Evolutionary conservation across 2,797 vertebrate species (phyloP), one percentile per base, ranked within the genome.

Genomic region (Acipenser oxyrinchus): DNA sequence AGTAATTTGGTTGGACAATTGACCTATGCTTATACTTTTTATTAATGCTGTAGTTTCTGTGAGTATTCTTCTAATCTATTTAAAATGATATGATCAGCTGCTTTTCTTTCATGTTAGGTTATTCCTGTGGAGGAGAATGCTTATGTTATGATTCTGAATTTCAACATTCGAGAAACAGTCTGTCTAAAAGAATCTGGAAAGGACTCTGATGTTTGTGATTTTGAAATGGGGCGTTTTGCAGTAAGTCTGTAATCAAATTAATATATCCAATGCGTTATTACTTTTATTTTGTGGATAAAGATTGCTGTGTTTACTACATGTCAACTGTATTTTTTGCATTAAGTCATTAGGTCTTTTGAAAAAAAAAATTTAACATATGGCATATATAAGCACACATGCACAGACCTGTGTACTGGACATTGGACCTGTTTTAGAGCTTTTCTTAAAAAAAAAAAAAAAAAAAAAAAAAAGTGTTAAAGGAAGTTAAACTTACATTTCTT

Each of bases 111-210:
- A 10, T 7, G n/a, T 67, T 70, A 88, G 86, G 76, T 84, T 15
- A 48, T 81, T 48, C 76, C 75, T 0, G 0, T 73, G 10, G 82
- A 76, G 61, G 11, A 48, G 66, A 70, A 81, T 68, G 73, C 66
- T 0, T 60, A 68, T 2, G 81, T 87, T 69, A 69, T 88, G 74
- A 23, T 79, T 68, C 68, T 87, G 69, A 65, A 9, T 11, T 85
- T 88, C 61, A 60, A 7, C 1, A 69, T 84, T 11, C 82, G 75
- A 68, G 81, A 87, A 70, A 87, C 85, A 0, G 69, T 71, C 65
- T 87, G 86, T 64, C 48, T 48, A 8, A 87, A 80, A 71, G 12
- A 23, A 1, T 79, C 81, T 23, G 49, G 63, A 9, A 49, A 7
- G 0, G 67, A 85, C 37, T 76, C 79, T 5, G 78, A 63, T 70